phyloP scores from a whole-genome alignment of 2,113 vertebrate species.

The Ciconia boyciana region DNA sequence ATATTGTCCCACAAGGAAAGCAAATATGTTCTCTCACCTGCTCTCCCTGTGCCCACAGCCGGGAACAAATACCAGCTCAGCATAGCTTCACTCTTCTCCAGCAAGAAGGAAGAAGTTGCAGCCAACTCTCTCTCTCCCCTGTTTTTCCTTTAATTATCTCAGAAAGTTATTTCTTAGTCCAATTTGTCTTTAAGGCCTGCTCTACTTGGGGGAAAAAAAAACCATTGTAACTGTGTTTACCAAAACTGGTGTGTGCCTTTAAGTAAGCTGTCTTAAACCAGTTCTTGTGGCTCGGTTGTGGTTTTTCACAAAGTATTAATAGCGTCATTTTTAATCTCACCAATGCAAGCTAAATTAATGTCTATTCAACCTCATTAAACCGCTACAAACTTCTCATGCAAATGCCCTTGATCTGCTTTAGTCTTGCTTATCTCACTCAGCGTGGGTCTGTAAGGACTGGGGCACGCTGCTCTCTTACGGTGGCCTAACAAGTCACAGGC shows the following conservation, averaged over 20 bases:
- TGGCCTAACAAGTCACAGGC: neutral
- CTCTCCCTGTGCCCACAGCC: neutral
- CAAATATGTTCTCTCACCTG: neutral
- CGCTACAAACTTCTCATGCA: neutral
- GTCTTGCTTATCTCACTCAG: neutral
- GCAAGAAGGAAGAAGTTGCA: neutral
- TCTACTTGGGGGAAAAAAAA: neutral
- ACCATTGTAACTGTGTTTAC: neutral
- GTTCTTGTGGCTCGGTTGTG: neutral
- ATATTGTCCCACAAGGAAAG: neutral
- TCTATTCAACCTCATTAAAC: neutral
- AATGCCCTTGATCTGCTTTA: neutral
- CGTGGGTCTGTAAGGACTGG: too few species aligned
- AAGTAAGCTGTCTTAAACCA: neutral
- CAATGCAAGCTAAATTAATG: neutral
- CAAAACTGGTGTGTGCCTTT: neutral
- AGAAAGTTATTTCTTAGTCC: neutral
- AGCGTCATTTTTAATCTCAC: neutral
- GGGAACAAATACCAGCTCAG: neutral
- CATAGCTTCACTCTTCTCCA: neutral
- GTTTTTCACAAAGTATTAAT: neutral
- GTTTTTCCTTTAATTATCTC: neutral
- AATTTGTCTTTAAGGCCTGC: neutral
- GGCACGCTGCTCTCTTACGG: neutral
- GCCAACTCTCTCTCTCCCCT: neutral